Evolutionary conservation across 2,113 vertebrate genomes (phyloP).

Genomic region (Rhineura floridana): DNA sequence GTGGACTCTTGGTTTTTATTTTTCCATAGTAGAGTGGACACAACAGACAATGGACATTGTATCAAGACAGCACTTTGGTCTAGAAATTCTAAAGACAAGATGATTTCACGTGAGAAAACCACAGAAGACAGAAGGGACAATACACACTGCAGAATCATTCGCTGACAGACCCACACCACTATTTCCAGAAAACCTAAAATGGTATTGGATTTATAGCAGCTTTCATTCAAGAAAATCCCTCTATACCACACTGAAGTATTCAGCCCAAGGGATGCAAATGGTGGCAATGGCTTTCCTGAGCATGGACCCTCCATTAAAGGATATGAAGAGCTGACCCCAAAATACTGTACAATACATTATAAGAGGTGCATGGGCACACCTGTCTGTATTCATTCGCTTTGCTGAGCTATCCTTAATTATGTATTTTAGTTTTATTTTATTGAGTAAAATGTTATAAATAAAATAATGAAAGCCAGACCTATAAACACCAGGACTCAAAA

Average conservation of each 20-base stretch:
- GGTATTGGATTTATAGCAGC: background rate
- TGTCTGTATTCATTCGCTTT: background rate
- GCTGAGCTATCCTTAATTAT: background rate
- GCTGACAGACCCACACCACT: background rate
- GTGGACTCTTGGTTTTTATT: background rate
- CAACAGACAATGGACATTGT: background rate
- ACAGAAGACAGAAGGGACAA: background rate
- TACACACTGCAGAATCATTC: background rate
- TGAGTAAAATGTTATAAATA: background rate
- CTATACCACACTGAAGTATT: background rate
- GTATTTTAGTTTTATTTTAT: background rate
- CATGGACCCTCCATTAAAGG: background rate
- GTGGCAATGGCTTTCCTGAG: background rate
- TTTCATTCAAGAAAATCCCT: background rate
- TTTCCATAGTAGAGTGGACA: background rate
- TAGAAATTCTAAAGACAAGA: background rate
- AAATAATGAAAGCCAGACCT: constrained; percentile 2
- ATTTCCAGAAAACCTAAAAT: background rate
- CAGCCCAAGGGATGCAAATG: background rate
- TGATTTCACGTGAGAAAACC: background rate
- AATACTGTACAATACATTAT: background rate
- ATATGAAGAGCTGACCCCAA: background rate
- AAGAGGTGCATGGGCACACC: background rate
- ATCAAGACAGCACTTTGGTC: background rate
- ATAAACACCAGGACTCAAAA: constrained; percentile 50